Conservation (phyloP, 2,888 invertebrate genomes). For the Scotopteryx bipunctaria region DNA sequence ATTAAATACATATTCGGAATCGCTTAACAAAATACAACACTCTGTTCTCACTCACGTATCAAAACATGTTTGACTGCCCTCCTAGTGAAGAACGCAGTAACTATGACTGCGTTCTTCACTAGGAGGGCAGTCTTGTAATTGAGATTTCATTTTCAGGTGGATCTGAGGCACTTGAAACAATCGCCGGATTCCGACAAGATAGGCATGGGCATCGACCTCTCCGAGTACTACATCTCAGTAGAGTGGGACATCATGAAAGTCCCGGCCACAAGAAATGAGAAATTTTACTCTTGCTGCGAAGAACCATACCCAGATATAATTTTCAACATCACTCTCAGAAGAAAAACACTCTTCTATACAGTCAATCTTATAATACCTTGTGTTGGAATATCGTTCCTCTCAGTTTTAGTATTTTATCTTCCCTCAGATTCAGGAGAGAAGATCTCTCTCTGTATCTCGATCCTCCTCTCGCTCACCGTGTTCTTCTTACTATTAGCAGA, state of each 20-base stretch:
- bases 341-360: slow-evolving; percentile 98
- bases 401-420: slow-evolving; percentile 98
- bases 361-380: slow-evolving; percentile 98
- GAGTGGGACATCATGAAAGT: slow-evolving; percentile 99
- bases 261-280: slow-evolving; percentile 94
- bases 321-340: slow-evolving; percentile 96
- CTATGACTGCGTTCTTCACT: slow-evolving; percentile 22
- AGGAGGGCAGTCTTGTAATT: slow-evolving; percentile 24
- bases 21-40: no score
- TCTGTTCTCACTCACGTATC: no score
- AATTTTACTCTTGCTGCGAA: slow-evolving; percentile 98
- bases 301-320: slow-evolving; percentile 99
- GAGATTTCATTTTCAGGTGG: slow-evolving; percentile 85
- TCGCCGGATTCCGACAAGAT: slow-evolving; percentile 94
- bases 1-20: no score
- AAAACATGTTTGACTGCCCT: no score
- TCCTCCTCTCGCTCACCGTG: slow-evolving; percentile 95
- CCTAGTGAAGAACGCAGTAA: no score
- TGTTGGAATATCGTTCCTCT: slow-evolving; percentile 97
- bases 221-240: slow-evolving; percentile 97
- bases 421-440: slow-evolving; percentile 99
- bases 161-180: slow-evolving; percentile 94
- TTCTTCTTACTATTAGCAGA: slow-evolving; percentile 96
- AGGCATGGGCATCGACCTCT: slow-evolving; percentile 95
- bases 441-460: slow-evolving; percentile 97